Evolutionary conservation across 64 coral and sea anemone species (phyloP), one percentile per base, ranked within the genome.

Genomic region (Montipora cactus): DNA sequence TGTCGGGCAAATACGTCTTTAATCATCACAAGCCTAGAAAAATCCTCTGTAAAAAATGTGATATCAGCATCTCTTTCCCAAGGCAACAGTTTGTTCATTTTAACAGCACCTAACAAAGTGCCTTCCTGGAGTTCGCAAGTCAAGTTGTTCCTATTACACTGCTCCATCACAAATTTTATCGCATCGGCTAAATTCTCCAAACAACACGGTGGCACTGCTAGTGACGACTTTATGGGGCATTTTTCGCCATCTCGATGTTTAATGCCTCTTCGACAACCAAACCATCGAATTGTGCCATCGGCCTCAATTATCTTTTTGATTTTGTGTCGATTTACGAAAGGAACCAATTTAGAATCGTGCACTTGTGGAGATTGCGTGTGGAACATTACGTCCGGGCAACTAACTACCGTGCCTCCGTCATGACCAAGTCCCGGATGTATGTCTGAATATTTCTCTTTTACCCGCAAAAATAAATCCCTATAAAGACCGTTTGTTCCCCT

Each of bases 31-130:
- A 98, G 47, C 57, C 89, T 98, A 5, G 94, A 22, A 47, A 92
- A 99, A 55, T 99, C 85, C 5, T 85, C 75, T 18, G 98, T 94
- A 2, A 99, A 89, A 71, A 99, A 99, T 15, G 98, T 95, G 6
- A 99, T 94, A 48, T 99, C 98, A 5, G 98, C 98, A 75, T 99
- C 98, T 82, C 98, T 84, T 59, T 99, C 98, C 98, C 98, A 99
- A 57, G 98, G 98, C 16, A 99, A 51, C 51, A 99, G 95, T 74
- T 99, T 99, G 76, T 93, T 96, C 18, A 99, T 10, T 75, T 99
- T 99, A 12, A 99, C 95, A 74, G 98, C 98, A 15, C 98, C 98
- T 46, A 99, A 64, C n/a, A 99, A 71, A 1, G 98, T 96, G 1
- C 98, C 95, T 59, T 96, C 95, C 70, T 99, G 98, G 7, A 99